Percentiles rank a stretch among this genome's conserved stretches.
Evolutionary conservation across 2,113 vertebrate species (phyloP).

Genomic region (Gadus chalcogrammus): DNA sequence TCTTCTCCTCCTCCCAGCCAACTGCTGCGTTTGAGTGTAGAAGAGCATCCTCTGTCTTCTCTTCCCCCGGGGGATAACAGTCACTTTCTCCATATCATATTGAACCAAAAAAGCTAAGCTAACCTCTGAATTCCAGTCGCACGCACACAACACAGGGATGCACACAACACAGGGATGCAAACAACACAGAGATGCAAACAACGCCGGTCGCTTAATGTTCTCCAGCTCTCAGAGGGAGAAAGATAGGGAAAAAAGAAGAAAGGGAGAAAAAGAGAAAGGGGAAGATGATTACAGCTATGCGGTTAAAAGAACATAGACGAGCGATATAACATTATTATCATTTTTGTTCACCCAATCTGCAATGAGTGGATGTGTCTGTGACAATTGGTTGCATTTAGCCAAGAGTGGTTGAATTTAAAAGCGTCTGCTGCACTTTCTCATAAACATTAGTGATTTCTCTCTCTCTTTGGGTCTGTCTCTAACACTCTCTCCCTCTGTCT

Average conservation of each 20-base stretch:
- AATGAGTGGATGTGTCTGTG: too few relatives aligned
- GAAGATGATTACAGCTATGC: slow-evolving; percentile 6
- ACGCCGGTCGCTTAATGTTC: slow-evolving; percentile 58
- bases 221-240: slow-evolving; percentile 62
- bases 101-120: slow-evolving; percentile 68
- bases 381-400: too few relatives aligned
- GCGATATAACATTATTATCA: too few relatives aligned
- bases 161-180: slow-evolving; percentile 46
- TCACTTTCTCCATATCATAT: slow-evolving; percentile 76
- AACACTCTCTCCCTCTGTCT: too few relatives aligned
- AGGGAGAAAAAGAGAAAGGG: slow-evolving; percentile 8
- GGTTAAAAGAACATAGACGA: too few relatives aligned
- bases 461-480: slow-evolving; percentile 7
- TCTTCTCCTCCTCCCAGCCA: neutral
- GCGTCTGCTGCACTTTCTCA: too few relatives aligned
- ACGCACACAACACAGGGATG: slow-evolving; percentile 55
- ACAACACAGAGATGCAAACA: neutral
- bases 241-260: slow-evolving; percentile 8
- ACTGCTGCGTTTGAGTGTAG: too few relatives aligned
- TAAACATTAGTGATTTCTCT: neutral
- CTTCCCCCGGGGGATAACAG: slow-evolving; percentile 65
- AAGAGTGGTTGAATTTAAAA: too few relatives aligned
- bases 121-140: slow-evolving; percentile 64
- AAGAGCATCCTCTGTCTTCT: slow-evolving; percentile 57
- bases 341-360: too few relatives aligned